Evolutionary conservation across 2,888 invertebrate genomes (phyloP), one percentile per base, ranked within the genome.

Genomic region (Leucophenga montana): DNA sequence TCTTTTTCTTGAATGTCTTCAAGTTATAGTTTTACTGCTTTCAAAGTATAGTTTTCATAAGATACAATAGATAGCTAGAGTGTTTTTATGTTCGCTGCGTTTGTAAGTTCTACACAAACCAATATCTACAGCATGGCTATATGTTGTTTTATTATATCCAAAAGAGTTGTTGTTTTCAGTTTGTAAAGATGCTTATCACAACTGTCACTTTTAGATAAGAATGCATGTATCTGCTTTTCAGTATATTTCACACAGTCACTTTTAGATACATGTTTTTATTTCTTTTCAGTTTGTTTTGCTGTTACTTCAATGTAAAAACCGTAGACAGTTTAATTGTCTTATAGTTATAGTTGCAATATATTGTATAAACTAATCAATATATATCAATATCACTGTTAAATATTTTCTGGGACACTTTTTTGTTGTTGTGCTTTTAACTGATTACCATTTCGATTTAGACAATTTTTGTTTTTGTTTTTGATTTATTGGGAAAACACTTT

Each of bases 131-230:
- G 27, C 27, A 4, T 4, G 27, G 2, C 27, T 27, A 2, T 27
- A 9, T 57, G n/a, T 57, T 57, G 27, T 31, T 57, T 57, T 31
- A 57, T 54, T 54, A 31, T 59, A 27, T 27, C 27, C 27, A 27
- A 27, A 27, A 27, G 27, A 27, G 27, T 27, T 27, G 27, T 59
- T 16, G 31, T 16, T 31, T 31, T 31, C 14, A 59, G 20, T 62
- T 56, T 44, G 16, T 20, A 46, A 44, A 62, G 61, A 62, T 62
- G 16, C 31, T 62, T 62, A 62, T 62, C 61, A 20, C 59, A 44
- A 27, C 3, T 27, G 18, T 39, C 61, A 44, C 33, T 44, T 44
- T 18, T 31, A 44, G 61, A 62, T 62, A 62, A 62, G 18, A 20
- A 31, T 46, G 13, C n/a, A 14, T 46, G 46, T 46, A 62, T 44